Evolutionary conservation across 1,140 invertebrate genomes (phyloP).

Genomic region (Musca vetustissima): DNA sequence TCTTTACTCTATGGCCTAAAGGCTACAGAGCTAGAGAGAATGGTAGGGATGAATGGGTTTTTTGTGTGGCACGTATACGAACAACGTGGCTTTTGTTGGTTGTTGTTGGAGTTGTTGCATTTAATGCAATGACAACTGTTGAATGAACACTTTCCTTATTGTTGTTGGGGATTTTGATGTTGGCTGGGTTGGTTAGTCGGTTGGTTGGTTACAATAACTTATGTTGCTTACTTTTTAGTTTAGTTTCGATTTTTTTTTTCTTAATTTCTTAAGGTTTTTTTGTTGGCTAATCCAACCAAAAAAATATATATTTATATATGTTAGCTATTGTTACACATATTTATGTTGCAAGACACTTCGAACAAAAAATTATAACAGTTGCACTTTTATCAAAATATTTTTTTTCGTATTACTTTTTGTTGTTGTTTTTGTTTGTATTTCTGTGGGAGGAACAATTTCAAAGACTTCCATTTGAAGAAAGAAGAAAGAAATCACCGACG

Average conservation of each 20-base stretch:
- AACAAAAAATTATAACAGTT: conserved; percentile 1
- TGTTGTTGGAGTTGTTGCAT: background rate
- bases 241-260: conserved; percentile 7
- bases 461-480: background rate
- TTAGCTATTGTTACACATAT: background rate
- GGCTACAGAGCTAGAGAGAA: background rate
- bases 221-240: background rate
- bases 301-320: background rate
- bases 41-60: too few species aligned
- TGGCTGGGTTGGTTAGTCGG: background rate
- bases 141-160: conserved; percentile 10
- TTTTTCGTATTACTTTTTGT: background rate
- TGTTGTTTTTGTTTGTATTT: too few species aligned
- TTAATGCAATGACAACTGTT: conserved; percentile 20
- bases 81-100: too few species aligned
- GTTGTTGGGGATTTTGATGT: background rate
- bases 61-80: too few species aligned
- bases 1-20: too few species aligned
- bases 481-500: background rate
- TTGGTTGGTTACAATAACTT: background rate
- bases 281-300: background rate
- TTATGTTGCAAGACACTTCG: background rate
- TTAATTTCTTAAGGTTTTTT: conserved; percentile 13
- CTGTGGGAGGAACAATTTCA: too few species aligned
- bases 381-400: conserved; percentile 2